These are phyloP conservation scores for Tribolium freemani DNA, from an alignment of 2,888 invertebrate genomes.

Conservation along the genomic window DNA sequence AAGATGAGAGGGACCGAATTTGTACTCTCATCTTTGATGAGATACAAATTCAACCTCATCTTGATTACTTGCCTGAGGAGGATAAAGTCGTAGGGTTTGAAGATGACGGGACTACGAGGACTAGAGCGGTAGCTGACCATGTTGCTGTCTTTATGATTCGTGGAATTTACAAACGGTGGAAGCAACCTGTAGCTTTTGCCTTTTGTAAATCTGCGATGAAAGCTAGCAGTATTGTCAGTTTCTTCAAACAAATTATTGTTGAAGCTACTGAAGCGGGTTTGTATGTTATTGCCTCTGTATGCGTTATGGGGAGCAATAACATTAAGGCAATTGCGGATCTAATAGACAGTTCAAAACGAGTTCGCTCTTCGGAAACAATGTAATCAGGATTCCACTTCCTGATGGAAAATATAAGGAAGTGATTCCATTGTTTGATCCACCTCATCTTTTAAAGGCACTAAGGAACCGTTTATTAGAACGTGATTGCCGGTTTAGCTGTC, in stretches of 20 bases:
- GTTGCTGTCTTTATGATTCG: too few relatives aligned
- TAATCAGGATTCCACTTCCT: not conserved
- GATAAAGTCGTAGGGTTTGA: too few relatives aligned
- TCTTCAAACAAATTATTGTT: not conserved
- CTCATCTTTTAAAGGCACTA: not conserved
- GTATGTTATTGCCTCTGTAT: slow-evolving; percentile 6
- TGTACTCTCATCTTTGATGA: too few relatives aligned
- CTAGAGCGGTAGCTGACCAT: too few relatives aligned
- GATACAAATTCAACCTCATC: too few relatives aligned
- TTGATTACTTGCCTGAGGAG: too few relatives aligned
- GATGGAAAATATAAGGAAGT: not conserved
- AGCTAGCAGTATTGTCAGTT: not conserved
- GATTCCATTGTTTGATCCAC: slow-evolving; percentile 18
- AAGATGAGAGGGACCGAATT: too few relatives aligned
- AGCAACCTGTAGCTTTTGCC: too few relatives aligned
- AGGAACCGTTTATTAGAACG: not conserved
- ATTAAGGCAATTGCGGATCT: not conserved
- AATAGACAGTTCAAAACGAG: not conserved
- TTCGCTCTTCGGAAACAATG: not conserved
- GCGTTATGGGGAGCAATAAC: slow-evolving; percentile 1
- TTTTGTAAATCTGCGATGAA: too few relatives aligned
- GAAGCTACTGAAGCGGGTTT: not conserved
- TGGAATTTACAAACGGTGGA: too few relatives aligned
- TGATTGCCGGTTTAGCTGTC: not conserved
- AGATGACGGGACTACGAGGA: too few relatives aligned